These are phyloP conservation scores for Palythoa heliodiscus DNA, from an alignment of 92 coral and sea anemone genomes.

Conservation along the genomic window DNA sequence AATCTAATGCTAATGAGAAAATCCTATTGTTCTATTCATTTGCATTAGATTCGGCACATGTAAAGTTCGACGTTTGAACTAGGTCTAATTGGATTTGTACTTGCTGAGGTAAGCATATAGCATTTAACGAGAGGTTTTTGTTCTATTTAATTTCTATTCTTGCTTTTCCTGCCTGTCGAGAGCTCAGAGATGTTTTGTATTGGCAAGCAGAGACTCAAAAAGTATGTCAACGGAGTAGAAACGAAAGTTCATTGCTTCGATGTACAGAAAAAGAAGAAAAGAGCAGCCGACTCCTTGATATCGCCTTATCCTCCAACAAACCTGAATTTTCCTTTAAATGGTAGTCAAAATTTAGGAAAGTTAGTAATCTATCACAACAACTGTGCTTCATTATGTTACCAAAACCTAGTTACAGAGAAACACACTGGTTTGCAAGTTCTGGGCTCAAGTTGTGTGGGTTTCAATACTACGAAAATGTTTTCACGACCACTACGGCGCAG, in stretches of 20 bases:
- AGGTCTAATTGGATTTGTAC: no score
- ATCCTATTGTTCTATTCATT: no score
- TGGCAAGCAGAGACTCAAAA: conserved; percentile 28
- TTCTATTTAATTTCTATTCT: neutral
- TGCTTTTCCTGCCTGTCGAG: no score
- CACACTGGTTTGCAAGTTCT: conserved; percentile 20
- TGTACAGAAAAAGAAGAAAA: conserved; percentile 28
- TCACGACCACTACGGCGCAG: conserved; percentile 1
- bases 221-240: conserved; percentile 38
- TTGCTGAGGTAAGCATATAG: no score
- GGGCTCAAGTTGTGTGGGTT: conserved; percentile 23
- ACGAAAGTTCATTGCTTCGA: conserved; percentile 25
- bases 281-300: neutral
- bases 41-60: no score
- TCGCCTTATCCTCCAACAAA: conserved; percentile 28
- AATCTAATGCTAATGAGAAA: no score
- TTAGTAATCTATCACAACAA: conserved; percentile 31
- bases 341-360: conserved; percentile 7
- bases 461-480: neutral
- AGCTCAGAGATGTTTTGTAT: conserved; percentile 21
- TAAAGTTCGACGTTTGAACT: no score
- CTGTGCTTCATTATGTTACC: conserved; percentile 16
- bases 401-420: conserved; percentile 1
- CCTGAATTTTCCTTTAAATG: neutral
- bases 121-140: neutral